Percentiles rank a stretch among this genome's conserved stretches.
These are phyloP conservation scores for Hydrolagus colliei DNA, from an alignment of 2,797 vertebrate species.

Conservation along the genomic window DNA sequence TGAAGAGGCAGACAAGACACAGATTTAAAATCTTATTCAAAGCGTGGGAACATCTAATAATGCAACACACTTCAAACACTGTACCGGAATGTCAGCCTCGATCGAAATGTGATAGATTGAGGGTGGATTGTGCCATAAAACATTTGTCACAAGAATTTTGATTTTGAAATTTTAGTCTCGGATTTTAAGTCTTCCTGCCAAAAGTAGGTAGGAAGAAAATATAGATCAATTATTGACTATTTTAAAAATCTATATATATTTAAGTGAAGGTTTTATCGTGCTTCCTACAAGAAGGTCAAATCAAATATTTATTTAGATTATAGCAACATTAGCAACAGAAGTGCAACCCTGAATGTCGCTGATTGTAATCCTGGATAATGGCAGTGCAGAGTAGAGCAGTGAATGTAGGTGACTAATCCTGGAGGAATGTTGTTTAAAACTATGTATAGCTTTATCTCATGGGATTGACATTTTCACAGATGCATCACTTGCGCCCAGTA, in stretches of 20 bases:
- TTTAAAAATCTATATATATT: neutral
- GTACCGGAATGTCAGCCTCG: no score
- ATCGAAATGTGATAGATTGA: no score
- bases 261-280: no score
- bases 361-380: neutral
- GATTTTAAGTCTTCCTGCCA: no score
- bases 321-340: neutral
- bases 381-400: neutral
- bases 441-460: neutral
- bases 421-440: neutral
- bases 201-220: no score
- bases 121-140: no score
- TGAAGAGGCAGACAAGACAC: no score
- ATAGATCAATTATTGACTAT: neutral
- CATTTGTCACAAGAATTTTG: no score
- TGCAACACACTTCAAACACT: no score
- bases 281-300: neutral
- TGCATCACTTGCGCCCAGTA: neutral
- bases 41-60: no score
- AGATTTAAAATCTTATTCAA: no score
- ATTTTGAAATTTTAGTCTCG: no score
- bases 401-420: conserved; percentile 3
- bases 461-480: neutral
- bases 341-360: neutral
- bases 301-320: neutral